Conservation (phyloP, 2,888 invertebrate species). For the Liodrosophila aerea region DNA sequence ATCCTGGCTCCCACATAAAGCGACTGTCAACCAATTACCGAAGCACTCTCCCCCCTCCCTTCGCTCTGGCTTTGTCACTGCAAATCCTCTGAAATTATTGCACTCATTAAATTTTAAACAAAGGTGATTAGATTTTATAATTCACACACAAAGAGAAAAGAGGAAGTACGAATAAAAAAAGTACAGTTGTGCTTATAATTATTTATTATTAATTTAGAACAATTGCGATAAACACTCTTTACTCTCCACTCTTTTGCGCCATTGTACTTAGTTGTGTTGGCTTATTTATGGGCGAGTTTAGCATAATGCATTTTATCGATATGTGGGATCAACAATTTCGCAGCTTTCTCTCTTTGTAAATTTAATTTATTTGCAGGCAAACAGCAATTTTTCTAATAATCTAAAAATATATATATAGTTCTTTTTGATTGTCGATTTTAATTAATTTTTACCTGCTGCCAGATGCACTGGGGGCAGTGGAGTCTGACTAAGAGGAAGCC, state of each 20-base stretch:
- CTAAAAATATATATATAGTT: neutral
- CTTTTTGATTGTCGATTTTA: conserved; percentile 55
- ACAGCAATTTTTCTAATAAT: conserved; percentile 42
- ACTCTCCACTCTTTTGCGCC: too few relatives aligned
- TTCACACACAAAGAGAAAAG: conserved; percentile 35
- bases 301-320: conserved; percentile 54
- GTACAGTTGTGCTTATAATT: conserved; percentile 71
- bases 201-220: conserved; percentile 76
- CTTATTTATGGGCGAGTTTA: conserved; percentile 56
- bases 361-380: conserved; percentile 42
- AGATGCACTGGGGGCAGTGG: neutral
- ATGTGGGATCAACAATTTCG: conserved; percentile 56
- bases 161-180: too few relatives aligned
- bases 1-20: conserved; percentile 14
- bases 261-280: conserved; percentile 46
- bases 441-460: conserved; percentile 51
- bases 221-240: conserved; percentile 51
- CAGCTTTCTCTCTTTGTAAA: conserved; percentile 16
- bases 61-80: conserved; percentile 14
- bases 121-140: conserved; percentile 79
- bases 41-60: neutral
- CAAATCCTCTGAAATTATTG: conserved; percentile 74
- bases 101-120: conserved; percentile 79
- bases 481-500: neutral
- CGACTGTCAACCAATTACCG: conserved; percentile 62